Conservation (phyloP, 2,797 vertebrate genomes). For the Chanos chanos region DNA sequence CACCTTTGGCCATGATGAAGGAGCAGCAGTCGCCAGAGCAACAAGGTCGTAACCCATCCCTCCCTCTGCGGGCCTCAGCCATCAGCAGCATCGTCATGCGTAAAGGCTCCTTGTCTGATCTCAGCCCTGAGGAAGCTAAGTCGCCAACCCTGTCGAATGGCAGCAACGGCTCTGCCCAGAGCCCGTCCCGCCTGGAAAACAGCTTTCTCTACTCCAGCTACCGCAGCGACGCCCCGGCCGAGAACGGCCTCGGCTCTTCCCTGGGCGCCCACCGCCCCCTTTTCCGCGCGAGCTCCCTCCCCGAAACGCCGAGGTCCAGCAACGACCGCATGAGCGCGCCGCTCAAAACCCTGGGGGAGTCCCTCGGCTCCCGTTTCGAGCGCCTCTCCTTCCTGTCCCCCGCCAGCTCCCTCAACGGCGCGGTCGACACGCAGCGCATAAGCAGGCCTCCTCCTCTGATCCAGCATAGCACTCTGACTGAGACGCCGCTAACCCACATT, state of each 20-base stretch:
- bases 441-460: slow-evolving; percentile 32
- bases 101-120: slow-evolving; percentile 41
- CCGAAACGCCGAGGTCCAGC: slow-evolving; percentile 44
- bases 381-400: slow-evolving; percentile 52
- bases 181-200: slow-evolving; percentile 80
- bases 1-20: slow-evolving; percentile 72
- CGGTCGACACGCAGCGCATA: slow-evolving; percentile 42
- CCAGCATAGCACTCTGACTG: background rate
- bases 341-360: background rate
- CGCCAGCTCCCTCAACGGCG: slow-evolving; percentile 42
- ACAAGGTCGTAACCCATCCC: background rate
- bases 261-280: background rate
- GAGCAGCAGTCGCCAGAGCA: slow-evolving; percentile 46
- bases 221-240: slow-evolving; percentile 46
- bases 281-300: slow-evolving; percentile 51
- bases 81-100: slow-evolving; percentile 55
- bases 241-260: slow-evolving; percentile 40
- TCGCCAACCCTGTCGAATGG: slow-evolving; percentile 56
- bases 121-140: slow-evolving; percentile 54
- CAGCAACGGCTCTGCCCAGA: too few species aligned
- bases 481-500: background rate
- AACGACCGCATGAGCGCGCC: slow-evolving; percentile 34
- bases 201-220: slow-evolving; percentile 80
- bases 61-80: slow-evolving; percentile 42
- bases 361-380: slow-evolving; percentile 47